Conservation (phyloP, 1,140 invertebrate species). For the Neomicropteryx cornuta region DNA sequence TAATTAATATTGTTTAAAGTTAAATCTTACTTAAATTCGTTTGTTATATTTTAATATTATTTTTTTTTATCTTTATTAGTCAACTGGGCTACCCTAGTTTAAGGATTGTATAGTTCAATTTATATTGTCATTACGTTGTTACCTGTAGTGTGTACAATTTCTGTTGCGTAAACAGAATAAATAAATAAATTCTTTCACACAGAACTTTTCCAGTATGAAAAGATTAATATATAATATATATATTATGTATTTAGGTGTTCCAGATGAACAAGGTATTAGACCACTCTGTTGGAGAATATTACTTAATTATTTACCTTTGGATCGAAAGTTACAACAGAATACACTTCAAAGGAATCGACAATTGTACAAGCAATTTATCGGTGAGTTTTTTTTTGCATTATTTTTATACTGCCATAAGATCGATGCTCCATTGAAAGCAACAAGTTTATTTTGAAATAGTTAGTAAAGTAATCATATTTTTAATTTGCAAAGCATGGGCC, state of each 20-base stretch:
- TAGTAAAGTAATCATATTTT: not conserved
- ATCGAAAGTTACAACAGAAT: constrained; percentile 50
- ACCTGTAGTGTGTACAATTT: no score
- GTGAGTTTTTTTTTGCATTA: constrained; percentile 43
- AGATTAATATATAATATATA: constrained; percentile 10
- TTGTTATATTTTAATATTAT: no score
- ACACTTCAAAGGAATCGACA: constrained; percentile 58
- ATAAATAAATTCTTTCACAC: not conserved
- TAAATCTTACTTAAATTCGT: no score
- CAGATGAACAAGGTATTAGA: constrained; percentile 66
- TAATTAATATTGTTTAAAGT: not conserved
- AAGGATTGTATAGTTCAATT: no score
- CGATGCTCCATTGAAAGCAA: no score
- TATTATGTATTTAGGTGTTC: constrained; percentile 51
- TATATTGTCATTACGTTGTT: not conserved
- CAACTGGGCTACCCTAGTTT: no score
- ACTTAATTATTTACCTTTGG: constrained; percentile 67
- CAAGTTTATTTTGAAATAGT: not conserved
- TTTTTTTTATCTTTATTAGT: no score
- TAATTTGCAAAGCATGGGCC: constrained; percentile 1
- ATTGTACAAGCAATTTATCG: constrained; percentile 75
- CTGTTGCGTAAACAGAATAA: constrained; percentile 2
- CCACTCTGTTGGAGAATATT: constrained; percentile 74
- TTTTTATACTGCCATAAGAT: no score
- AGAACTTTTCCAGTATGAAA: not conserved